Percentiles rank a stretch among this genome's conserved stretches.
Evolutionary conservation across 1,140 invertebrate genomes (phyloP).

Genomic region (Triops cancriformis): DNA sequence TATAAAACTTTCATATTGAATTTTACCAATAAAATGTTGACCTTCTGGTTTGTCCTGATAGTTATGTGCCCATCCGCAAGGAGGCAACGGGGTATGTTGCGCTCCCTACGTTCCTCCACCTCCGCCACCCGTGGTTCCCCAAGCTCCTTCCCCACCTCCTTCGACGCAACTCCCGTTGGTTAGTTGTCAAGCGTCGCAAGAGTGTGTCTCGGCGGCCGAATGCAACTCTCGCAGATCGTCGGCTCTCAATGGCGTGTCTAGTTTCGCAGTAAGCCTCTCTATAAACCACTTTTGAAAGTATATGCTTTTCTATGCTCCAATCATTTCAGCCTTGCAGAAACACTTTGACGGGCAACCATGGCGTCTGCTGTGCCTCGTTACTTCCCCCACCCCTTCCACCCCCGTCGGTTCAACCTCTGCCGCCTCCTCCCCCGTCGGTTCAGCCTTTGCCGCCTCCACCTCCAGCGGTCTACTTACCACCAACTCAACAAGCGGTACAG

Average conservation of each 20-base stretch:
- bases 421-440: conserved; percentile 26
- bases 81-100: neutral
- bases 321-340: neutral
- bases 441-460: too few relatives aligned
- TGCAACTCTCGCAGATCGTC: conserved; percentile 5
- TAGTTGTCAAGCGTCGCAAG: conserved; percentile 6
- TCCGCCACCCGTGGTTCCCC: neutral
- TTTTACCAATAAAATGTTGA: neutral
- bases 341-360: neutral
- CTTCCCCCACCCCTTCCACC: conserved; percentile 21
- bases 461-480: conserved; percentile 19
- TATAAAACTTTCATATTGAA: neutral
- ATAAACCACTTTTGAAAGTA: neutral
- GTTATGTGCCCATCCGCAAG: neutral
- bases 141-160: conserved; percentile 19
- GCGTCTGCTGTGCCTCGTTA: conserved; percentile 19
- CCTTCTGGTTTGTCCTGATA: neutral
- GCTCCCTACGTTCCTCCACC: conserved; percentile 11
- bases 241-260: neutral
- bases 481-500: conserved; percentile 17
- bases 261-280: conserved; percentile 16
- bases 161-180: conserved; percentile 19
- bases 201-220: conserved; percentile 13
- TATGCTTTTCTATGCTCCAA: neutral
- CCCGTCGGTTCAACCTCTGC: conserved; percentile 17